Percentiles rank a stretch among this genome's conserved stretches.
Conservation (phyloP, 2,113 vertebrate genomes). For the Melanerpes formicivorus region DNA sequence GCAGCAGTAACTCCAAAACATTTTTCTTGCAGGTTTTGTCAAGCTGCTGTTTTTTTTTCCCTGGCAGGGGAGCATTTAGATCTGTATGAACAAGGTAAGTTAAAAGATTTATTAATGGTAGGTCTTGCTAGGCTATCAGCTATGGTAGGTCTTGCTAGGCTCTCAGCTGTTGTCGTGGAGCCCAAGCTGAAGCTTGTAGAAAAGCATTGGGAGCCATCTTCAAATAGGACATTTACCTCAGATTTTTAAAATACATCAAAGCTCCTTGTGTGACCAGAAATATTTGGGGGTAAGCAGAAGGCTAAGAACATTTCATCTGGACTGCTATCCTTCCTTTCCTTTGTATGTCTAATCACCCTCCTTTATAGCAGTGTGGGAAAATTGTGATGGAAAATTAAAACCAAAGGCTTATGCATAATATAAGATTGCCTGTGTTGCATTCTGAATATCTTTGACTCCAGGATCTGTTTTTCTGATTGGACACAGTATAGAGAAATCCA, state of each 20-base stretch:
- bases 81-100: conserved; percentile 55
- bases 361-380: background rate
- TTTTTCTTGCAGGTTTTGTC: conserved; percentile 37
- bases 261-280: conserved; percentile 1
- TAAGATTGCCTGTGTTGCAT: background rate
- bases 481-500: background rate
- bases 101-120: conserved; percentile 58
- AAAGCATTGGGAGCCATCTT: conserved; percentile 46
- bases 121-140: conserved; percentile 51
- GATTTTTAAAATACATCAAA: conserved; percentile 46
- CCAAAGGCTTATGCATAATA: background rate
- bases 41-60: background rate
- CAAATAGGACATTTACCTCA: conserved; percentile 41
- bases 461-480: background rate
- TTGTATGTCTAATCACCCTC: background rate
- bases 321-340: background rate
- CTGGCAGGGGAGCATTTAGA: conserved; percentile 52
- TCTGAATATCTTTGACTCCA: background rate
- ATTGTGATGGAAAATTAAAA: background rate
- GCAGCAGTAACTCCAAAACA: background rate
- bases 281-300: conserved; percentile 20
- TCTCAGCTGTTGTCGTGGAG: conserved; percentile 51
- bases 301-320: background rate
- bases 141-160: conserved; percentile 42
- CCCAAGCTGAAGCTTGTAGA: conserved; percentile 23